Evolutionary conservation across 2,113 vertebrate genomes (phyloP), one percentile per base, ranked within the genome.

Genomic region (Coreoperca whiteheadi): DNA sequence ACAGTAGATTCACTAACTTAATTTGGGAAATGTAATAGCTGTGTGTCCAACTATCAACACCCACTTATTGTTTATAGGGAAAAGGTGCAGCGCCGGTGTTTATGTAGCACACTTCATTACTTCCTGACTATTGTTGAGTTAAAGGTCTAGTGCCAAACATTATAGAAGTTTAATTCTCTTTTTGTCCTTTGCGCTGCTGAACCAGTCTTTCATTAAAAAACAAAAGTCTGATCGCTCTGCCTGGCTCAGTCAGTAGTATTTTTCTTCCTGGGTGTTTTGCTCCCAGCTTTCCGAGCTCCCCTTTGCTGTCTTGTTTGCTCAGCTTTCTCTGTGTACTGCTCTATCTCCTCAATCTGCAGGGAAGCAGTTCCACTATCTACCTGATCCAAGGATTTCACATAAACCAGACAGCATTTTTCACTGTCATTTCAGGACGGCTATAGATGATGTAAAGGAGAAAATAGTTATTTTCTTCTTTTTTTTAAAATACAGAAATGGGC

Each of bases 271-370:
- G 23, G 16, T 71, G 18, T 53, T 72, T 57, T 56, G n/a, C 23
- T 71, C 37, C 65, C 18, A 60, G 16, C 53, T 67, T 60, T 32
- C 67, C 64, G 41, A 66, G 74, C 43, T 71, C 39, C 21, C 7
- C 39, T 87, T 43, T 78, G 59, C 56, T 37, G 39, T 51, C 25
- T 23, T 88, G 59, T 85, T 73, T 75, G 56, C 64, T 76, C 79
- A 72, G 75, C 41, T 73, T 82, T 67, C 41, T 48, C 51, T 72
- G 46, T 23, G 10, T 61, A 16, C 50, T 14, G 60, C 43, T 56
- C 39, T 50, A 59, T 74, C 77, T 80, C 50, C 39, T 56, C 8
- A 51, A 77, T 74, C 74, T 78, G 48, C 63, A 59, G 60, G 43
- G 28, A 75, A 46, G 76, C 51, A 28, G n/a, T 56, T 64, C 37